These are phyloP conservation scores for Megaleporinus macrocephalus DNA, from an alignment of 2,113 vertebrate genomes.

Conservation along the genomic window DNA sequence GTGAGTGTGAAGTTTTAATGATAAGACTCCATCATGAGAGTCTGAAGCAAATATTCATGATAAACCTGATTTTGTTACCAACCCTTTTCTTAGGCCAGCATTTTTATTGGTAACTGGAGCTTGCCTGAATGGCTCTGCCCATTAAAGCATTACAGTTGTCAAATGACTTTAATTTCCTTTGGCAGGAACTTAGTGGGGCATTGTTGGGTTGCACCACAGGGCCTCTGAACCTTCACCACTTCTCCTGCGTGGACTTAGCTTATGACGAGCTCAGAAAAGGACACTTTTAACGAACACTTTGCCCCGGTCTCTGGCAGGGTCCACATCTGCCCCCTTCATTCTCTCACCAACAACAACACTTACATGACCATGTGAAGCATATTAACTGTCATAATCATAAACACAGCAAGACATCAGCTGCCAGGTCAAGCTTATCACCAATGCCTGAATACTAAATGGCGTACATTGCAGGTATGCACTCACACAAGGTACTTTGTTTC, in stretches of 20 bases:
- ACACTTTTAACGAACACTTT: constrained; percentile 42
- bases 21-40: not conserved
- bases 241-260: constrained; percentile 2
- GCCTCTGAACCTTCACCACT: constrained; percentile 40
- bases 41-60: not conserved
- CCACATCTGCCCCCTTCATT: constrained; percentile 21
- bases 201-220: constrained; percentile 44
- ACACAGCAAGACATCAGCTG: not conserved
- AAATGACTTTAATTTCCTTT: constrained; percentile 49
- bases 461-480: not conserved
- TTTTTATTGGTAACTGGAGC: constrained; percentile 16
- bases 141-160: constrained; percentile 50
- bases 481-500: not conserved
- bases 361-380: not conserved
- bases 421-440: not conserved
- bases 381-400: not conserved
- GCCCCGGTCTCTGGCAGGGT: constrained; percentile 11
- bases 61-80: not conserved
- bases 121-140: constrained; percentile 34
- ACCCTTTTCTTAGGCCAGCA: not conserved
- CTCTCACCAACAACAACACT: not conserved
- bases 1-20: too few species aligned
- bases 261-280: constrained; percentile 13
- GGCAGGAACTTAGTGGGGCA: constrained; percentile 48
- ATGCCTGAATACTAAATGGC: not conserved